Base-by-base conservation (phyloP, 1,140 invertebrate species). In the Triops longicaudatus region DNA sequence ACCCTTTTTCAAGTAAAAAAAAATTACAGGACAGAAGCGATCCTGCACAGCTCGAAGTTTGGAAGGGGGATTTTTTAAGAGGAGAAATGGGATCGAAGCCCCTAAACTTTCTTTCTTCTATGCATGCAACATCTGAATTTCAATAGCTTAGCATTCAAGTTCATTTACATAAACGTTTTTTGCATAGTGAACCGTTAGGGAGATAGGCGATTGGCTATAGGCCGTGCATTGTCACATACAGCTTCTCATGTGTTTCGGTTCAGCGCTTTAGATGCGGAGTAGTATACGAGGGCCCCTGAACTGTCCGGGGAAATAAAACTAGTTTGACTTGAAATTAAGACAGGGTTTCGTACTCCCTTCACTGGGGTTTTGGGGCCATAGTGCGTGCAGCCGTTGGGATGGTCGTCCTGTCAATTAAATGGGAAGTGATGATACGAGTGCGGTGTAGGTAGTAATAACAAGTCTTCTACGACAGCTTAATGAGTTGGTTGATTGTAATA, bases 141-240 rank as follows among this genome's bases (percentile, higher is more conserved):
- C 50, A 63, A 63, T 63, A 63, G 50, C 50, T 63, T 63, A 14
- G 50, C 50, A 63, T 63, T 63, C 50, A 63, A 63, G 50, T 63
- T 63, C 50, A 63, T 63, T 63, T 63, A 63, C 50, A 63, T 63
- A 63, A 63, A 63, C 50, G 50, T 63, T 63, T 63, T 63, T 63
- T 63, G 50, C 50, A 63, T 63, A 63, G 50, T n/a, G 50, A 63
- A 63, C 50, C 50, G 50, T 63, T 63, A 63, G 50, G 50, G 17
- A 63, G 50, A 63, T 63, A 63, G 50, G 50, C 50, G 14, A 22
- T 63, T 63, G 50, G 50, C 50, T 63, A 63, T 63, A 63, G 50
- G 50, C 50, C 50, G 50, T 63, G 50, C n/a, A 63, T 63, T 63
- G 50, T 63, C 50, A 63, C 50, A 22, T 17, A 63, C 50, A 63